Conservation (phyloP, 2,113 vertebrate genomes). For the human region DNA sequence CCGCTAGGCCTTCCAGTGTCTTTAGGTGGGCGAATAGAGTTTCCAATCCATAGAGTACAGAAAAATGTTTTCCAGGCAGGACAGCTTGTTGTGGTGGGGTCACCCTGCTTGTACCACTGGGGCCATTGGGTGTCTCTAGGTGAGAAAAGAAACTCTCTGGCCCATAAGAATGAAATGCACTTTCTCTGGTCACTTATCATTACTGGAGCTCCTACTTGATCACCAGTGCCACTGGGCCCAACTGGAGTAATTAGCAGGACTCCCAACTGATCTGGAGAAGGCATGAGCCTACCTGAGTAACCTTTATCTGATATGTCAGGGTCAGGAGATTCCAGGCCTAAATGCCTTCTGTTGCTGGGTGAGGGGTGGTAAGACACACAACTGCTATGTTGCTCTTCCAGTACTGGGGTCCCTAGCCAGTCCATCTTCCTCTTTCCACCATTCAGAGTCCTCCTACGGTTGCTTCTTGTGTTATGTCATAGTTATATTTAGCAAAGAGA, state of each 20-base stretch:
- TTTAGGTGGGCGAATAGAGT: neutral
- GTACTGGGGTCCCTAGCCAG: neutral
- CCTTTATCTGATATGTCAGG: neutral
- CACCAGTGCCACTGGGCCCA: neutral
- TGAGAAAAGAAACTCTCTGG: neutral
- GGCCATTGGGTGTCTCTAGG: neutral
- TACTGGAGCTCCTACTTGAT: neutral
- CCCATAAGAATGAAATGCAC: neutral
- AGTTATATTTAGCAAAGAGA: neutral
- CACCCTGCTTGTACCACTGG: neutral
- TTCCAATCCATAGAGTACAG: neutral
- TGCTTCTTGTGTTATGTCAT: neutral
- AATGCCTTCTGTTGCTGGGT: neutral
- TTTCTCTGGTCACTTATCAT: neutral
- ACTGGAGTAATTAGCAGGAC: neutral
- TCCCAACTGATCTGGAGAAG: neutral
- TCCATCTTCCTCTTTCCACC: neutral
- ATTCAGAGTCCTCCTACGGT: neutral
- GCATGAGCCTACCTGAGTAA: neutral
- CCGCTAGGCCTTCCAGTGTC: neutral
- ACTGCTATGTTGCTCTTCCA: neutral
- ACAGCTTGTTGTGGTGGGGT: neutral
- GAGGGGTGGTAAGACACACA: neutral
- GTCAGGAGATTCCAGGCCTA: neutral
- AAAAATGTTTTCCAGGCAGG: neutral